Percentiles rank a stretch among this genome's conserved stretches.
phyloP scores from a whole-genome alignment of 1,140 invertebrate species.

The Lordiphosa collinella region DNA sequence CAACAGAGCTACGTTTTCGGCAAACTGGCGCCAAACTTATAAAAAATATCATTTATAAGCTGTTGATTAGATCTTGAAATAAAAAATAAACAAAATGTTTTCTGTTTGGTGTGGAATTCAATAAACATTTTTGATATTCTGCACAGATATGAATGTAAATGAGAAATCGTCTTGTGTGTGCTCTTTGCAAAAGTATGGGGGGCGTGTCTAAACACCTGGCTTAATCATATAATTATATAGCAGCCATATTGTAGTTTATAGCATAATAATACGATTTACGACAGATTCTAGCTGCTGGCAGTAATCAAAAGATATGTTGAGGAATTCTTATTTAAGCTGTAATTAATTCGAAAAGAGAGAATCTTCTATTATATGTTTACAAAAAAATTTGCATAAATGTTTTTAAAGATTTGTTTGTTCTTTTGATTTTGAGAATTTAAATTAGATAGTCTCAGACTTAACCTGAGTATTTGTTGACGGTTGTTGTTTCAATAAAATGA shows the following conservation, averaged over 20 bases:
- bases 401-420: too few species aligned
- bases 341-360: too few species aligned
- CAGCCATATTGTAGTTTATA: conserved; percentile 43
- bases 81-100: conserved; percentile 8
- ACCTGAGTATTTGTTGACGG: too few species aligned
- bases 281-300: conserved; percentile 45
- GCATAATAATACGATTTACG: conserved; percentile 45
- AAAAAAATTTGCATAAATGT: too few species aligned
- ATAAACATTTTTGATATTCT: conserved; percentile 31
- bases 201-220: conserved; percentile 17
- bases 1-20: conserved; percentile 31
- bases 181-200: background rate
- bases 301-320: conserved; percentile 8
- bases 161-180: conserved; percentile 1
- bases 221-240: conserved; percentile 60
- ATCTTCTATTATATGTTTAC: too few species aligned
- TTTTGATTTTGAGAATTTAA: too few species aligned
- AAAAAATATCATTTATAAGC: conserved; percentile 42
- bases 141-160: conserved; percentile 33
- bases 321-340: background rate
- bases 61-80: conserved; percentile 27
- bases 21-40: conserved; percentile 22
- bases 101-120: conserved; percentile 20
- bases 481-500: too few species aligned
- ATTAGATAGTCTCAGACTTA: too few species aligned